These are phyloP conservation scores for Varanus salvator DNA, from an alignment of 2,113 vertebrate genomes.

Conservation along the genomic window DNA sequence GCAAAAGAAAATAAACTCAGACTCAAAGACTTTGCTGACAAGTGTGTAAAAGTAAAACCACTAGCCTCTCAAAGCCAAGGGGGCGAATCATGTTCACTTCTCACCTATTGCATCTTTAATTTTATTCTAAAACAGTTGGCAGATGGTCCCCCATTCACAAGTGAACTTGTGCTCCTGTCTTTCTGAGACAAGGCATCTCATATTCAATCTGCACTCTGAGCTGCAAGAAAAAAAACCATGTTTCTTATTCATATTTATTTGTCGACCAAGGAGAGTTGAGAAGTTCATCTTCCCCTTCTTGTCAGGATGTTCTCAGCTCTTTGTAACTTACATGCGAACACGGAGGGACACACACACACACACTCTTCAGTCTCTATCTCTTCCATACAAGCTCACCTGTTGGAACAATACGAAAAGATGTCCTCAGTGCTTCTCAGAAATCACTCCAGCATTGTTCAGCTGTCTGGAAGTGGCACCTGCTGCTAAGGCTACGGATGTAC, in stretches of 20 bases:
- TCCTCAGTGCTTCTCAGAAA: conserved; percentile 22
- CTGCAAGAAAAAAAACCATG: rapidly evolving
- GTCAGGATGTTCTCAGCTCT: conserved; percentile 1
- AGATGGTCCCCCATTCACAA: background rate
- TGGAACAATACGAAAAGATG: conserved; percentile 37
- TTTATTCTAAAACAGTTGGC: background rate
- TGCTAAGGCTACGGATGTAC: conserved; percentile 66
- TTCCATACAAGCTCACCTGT: background rate
- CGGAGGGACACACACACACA: too few relatives aligned
- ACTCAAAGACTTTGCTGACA: conserved; percentile 35
- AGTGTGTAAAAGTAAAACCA: background rate
- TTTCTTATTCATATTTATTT: background rate
- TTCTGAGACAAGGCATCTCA: conserved; percentile 18
- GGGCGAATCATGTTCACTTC: conserved; percentile 4
- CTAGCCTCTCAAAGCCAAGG: conserved; percentile 44
- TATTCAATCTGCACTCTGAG: background rate
- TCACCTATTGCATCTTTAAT: conserved; percentile 24
- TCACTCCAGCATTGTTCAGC: conserved; percentile 46
- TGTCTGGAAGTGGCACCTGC: conserved; percentile 70
- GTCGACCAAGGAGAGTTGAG: background rate
- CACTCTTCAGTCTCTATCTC: background rate
- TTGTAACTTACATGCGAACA: background rate
- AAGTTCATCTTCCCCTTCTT: conserved; percentile 27
- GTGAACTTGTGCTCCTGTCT: conserved; percentile 38
- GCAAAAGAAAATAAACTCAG: conserved; percentile 30